Percentiles rank a stretch among this genome's conserved stretches.
Conservation (phyloP, 2,113 vertebrate species). For the Chlorodrepanis virens region DNA sequence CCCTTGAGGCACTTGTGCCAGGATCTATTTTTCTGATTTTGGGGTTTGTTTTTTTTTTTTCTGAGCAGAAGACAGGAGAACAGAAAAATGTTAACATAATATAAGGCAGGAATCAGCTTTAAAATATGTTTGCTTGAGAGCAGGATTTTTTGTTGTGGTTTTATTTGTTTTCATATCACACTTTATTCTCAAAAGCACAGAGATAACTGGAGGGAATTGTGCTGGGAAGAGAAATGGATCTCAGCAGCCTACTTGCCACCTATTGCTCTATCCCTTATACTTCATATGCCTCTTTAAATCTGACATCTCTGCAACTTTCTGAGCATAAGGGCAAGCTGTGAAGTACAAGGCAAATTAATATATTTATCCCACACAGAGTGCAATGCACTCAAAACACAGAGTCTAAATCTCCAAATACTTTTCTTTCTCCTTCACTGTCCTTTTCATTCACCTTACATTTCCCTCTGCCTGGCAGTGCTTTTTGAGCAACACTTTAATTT, state of each 20-base stretch:
- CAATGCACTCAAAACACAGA: not conserved
- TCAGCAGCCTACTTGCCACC: constrained; percentile 45
- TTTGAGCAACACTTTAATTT: not conserved
- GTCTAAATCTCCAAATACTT: not conserved
- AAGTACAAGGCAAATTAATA: constrained; percentile 47
- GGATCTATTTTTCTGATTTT: not conserved
- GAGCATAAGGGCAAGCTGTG: constrained; percentile 51
- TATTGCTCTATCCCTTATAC: constrained; percentile 21
- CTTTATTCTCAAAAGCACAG: not conserved
- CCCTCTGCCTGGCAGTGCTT: not conserved
- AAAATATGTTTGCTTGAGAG: not conserved
- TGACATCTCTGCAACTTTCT: constrained; percentile 32
- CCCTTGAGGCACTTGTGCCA: not conserved
- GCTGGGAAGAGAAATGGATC: constrained; percentile 46
- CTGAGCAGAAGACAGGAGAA: not conserved
- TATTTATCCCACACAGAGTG: not conserved
- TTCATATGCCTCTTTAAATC: constrained; percentile 48
- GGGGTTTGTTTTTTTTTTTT: not conserved
- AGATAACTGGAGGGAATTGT: constrained; percentile 11
- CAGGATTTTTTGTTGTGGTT: not conserved
- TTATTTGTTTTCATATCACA: constrained; percentile 26
- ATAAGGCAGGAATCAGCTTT: not conserved
- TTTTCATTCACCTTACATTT: not conserved
- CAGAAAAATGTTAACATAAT: not conserved
- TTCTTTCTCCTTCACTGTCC: not conserved